phyloP scores from a whole-genome alignment of 2,113 vertebrate genomes.

The Cinclus mexicanus region DNA sequence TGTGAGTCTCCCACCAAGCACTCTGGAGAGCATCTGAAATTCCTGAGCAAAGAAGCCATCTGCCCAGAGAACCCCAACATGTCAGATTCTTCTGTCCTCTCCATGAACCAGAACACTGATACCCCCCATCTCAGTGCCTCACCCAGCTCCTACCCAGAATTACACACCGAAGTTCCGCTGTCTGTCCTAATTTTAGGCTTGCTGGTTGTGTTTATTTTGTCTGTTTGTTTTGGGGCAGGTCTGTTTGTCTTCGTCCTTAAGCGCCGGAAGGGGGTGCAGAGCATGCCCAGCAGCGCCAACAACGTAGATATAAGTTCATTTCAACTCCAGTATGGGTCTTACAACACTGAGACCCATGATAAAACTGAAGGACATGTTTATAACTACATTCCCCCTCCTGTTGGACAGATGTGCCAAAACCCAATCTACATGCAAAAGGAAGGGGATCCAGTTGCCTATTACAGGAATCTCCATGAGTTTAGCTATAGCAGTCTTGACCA shows the following conservation, averaged over 20 bases:
- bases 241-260: constrained; percentile 96
- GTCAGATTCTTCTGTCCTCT: constrained; percentile 77
- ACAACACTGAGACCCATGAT: constrained; percentile 82
- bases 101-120: constrained; percentile 82
- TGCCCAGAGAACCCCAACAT: constrained; percentile 86
- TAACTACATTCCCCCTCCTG: constrained; percentile 91
- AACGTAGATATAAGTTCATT: constrained; percentile 92
- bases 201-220: constrained; percentile 95
- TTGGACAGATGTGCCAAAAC: constrained; percentile 98
- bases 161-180: constrained; percentile 90
- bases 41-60: constrained; percentile 91
- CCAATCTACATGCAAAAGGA: constrained; percentile 98
- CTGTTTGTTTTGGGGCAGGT: constrained; percentile 94
- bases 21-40: constrained; percentile 89
- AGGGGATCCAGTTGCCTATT: constrained; percentile 88
- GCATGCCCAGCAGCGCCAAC: constrained; percentile 83
- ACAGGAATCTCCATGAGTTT: constrained; percentile 91
- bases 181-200: constrained; percentile 96
- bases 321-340: constrained; percentile 94
- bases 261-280: constrained; percentile 88
- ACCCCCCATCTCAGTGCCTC: constrained; percentile 70
- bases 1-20: constrained; percentile 94
- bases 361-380: constrained; percentile 93
- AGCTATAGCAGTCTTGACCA: constrained; percentile 84
- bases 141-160: constrained; percentile 83